Conservation (phyloP, 2,797 vertebrate genomes). For the Urocyon cinereoargenteus region DNA sequence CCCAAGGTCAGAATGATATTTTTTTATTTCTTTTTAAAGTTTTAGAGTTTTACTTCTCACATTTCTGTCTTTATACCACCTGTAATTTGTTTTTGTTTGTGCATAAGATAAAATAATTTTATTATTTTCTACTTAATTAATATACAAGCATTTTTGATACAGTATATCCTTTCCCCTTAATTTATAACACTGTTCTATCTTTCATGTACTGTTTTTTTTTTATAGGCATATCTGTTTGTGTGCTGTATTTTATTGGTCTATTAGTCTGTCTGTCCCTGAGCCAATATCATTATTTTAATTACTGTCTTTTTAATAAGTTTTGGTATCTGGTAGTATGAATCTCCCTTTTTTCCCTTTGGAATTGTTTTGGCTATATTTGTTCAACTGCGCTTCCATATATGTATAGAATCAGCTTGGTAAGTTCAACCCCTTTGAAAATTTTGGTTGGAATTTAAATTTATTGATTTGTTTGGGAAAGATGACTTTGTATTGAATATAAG, state of each 20-base stretch:
- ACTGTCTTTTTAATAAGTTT: background rate
- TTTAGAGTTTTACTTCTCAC: background rate
- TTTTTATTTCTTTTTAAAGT: background rate
- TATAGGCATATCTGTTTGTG: background rate
- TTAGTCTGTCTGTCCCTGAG: background rate
- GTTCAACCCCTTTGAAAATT: background rate
- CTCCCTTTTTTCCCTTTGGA: background rate
- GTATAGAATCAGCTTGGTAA: slow-evolving; percentile 28
- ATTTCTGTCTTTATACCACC: background rate
- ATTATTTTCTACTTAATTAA: slow-evolving; percentile 2
- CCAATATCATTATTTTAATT: background rate
- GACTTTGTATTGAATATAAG: background rate
- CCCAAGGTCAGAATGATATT: background rate
- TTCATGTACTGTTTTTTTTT: background rate
- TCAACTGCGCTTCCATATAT: background rate
- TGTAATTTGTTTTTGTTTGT: background rate
- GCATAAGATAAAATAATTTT: background rate
- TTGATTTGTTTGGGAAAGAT: slow-evolving; percentile 3
- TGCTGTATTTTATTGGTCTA: background rate
- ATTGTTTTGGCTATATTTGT: background rate
- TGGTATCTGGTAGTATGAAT: background rate
- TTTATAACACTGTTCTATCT: background rate
- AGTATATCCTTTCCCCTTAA: background rate
- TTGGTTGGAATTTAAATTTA: slow-evolving; percentile 20
- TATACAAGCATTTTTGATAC: background rate